These are phyloP conservation scores for Macrotis lagotis DNA, from an alignment of 2,113 vertebrate genomes.

Conservation along the genomic window DNA sequence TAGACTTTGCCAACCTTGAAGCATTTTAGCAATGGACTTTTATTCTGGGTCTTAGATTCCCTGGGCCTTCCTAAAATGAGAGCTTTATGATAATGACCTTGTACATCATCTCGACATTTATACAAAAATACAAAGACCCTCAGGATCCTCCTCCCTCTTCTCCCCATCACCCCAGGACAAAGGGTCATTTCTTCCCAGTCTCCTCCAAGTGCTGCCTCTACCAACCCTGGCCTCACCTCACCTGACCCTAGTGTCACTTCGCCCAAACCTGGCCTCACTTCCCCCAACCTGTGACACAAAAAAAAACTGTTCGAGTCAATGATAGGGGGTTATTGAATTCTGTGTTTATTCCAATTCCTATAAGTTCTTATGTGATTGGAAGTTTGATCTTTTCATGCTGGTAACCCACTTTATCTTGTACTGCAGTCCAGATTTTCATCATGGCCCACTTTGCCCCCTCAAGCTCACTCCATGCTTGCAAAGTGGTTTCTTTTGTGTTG, in stretches of 20 bases:
- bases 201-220: not conserved
- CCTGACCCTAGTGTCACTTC: too few relatives aligned
- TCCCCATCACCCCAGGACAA: not conserved
- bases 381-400: not conserved
- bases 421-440: not conserved
- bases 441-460: not conserved
- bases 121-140: not conserved
- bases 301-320: not conserved
- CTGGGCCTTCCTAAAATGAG: not conserved
- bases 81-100: not conserved
- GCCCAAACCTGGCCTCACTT: too few relatives aligned
- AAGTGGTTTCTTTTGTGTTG: not conserved
- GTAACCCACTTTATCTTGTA: not conserved
- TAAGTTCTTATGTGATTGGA: not conserved
- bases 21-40: not conserved
- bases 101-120: not conserved
- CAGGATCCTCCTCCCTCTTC: not conserved
- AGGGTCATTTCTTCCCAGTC: not conserved
- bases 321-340: not conserved
- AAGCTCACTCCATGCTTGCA: not conserved
- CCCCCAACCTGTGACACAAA: not conserved
- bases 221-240: not conserved
- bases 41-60: not conserved
- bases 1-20: not conserved
- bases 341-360: not conserved